Base-by-base conservation (phyloP, 1,140 invertebrate species). In the Habropoda laboriosa region DNA sequence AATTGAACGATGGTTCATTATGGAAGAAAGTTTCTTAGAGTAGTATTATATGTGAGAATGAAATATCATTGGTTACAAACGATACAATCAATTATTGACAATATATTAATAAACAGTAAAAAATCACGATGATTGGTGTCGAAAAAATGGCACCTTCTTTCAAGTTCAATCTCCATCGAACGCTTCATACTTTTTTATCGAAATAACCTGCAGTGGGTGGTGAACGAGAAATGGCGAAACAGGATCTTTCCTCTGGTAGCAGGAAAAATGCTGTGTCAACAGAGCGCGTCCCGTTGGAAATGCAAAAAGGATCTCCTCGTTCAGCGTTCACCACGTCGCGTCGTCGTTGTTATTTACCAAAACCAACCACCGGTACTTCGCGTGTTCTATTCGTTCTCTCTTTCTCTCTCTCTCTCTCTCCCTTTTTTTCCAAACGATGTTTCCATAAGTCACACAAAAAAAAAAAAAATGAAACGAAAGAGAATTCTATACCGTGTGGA, bases 251-350 rank as follows among this genome's bases (percentile, higher is more conserved):
- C 16, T 30, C 16, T 6, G 63, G 13, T 16, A 7, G 32, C 24
- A 6, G 58, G 27, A 35, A 53, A 63, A 74, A 53, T 18, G 58
- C 58, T 63, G 58, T 63, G 58, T 74, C 63, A 77, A 77, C 63
- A 57, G n/a, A 13, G 51, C 27, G 30, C 30, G n/a, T n/a, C n/a
- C n/a, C 51, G 51, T 42, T 47, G 63, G n/a, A 73, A 61, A 73
- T 76, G 63, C 63, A 75, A 76, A 68, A 77, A 61, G 18, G 71
- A 42, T 35, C 40, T n/a, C 42, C 51, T 61, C 38, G 68, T 71
- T 38, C 57, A 51, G 58, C 38, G 53, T 68, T 58, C 51, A 32
- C 60, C 7, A 16, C 30, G 32, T 38, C 16, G 32, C 51, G 7
- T 5, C 18, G 45, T 24, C 27, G 68, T 66, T 68, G 74, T 68